Evolutionary conservation across 2,888 invertebrate genomes (phyloP).

Genomic region (Chrysotoxum bicinctum): DNA sequence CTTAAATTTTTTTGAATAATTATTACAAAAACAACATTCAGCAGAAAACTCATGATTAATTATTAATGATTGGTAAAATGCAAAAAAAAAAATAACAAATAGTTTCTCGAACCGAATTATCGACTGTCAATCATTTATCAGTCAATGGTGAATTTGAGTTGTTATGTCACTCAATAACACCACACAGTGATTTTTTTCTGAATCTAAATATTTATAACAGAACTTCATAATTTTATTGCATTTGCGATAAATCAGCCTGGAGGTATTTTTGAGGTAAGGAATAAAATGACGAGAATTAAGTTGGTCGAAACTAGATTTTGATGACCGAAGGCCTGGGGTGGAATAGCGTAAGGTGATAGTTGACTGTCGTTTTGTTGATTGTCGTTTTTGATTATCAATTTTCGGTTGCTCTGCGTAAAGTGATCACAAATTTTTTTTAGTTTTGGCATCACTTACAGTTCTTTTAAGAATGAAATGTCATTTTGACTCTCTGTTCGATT

Average conservation of each 20-base stretch:
- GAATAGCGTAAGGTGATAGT: too few relatives aligned
- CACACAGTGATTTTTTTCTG: neutral
- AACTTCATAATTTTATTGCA: conserved; percentile 20
- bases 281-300: too few relatives aligned
- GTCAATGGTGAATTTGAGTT: conserved; percentile 34
- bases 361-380: too few relatives aligned
- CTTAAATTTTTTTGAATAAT: neutral
- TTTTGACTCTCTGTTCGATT: too few relatives aligned
- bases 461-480: too few relatives aligned
- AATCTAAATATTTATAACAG: conserved; percentile 1
- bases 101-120: conserved; percentile 11
- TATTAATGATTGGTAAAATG: conserved; percentile 3
- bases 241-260: neutral
- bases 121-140: conserved; percentile 44
- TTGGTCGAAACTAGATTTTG: neutral
- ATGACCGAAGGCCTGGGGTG: too few relatives aligned
- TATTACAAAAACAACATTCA: neutral
- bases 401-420: too few relatives aligned
- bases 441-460: too few relatives aligned
- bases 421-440: too few relatives aligned
- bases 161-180: conserved; percentile 26
- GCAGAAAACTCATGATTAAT: conserved; percentile 30
- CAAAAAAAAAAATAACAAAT: neutral
- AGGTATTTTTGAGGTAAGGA: neutral
- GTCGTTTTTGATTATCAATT: too few relatives aligned